Conservation (phyloP, 2,888 invertebrate species). For the Nemotelus nigrinus region DNA sequence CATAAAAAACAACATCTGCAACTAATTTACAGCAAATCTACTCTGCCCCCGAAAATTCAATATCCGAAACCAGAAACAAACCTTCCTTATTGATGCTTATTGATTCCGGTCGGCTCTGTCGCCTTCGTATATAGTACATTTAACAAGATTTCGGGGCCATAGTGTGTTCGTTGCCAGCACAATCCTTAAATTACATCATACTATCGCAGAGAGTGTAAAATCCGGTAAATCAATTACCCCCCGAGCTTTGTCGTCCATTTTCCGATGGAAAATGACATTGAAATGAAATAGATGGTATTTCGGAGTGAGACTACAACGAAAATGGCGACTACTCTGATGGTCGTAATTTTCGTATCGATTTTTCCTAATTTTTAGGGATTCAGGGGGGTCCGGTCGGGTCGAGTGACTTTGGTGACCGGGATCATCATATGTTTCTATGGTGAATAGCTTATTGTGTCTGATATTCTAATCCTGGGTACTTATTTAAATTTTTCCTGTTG, state of each 20-base stretch:
- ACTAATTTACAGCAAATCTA: slow-evolving; percentile 25
- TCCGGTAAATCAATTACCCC: slow-evolving; percentile 27
- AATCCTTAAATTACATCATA: slow-evolving; percentile 25
- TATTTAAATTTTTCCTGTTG: too few relatives aligned
- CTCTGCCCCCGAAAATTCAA: slow-evolving; percentile 20
- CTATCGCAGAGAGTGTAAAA: slow-evolving; percentile 27
- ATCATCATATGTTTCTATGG: too few relatives aligned
- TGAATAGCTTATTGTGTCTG: too few relatives aligned
- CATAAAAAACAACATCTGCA: slow-evolving; percentile 33
- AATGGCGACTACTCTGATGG: neutral
- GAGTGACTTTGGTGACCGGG: too few relatives aligned
- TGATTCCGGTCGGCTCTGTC: slow-evolving; percentile 13
- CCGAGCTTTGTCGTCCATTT: neutral
- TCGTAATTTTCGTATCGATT: neutral
- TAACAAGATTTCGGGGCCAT: slow-evolving; percentile 26
- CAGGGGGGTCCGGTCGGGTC: too few relatives aligned
- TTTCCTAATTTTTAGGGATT: neutral
- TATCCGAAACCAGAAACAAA: slow-evolving; percentile 1
- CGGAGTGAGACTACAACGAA: neutral
- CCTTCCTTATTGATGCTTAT: slow-evolving; percentile 32
- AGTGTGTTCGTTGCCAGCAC: neutral
- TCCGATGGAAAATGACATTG: slow-evolving; percentile 8
- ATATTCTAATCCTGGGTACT: too few relatives aligned
- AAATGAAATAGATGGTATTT: slow-evolving; percentile 15
- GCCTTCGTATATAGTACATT: neutral